Conservation (phyloP, 2,113 vertebrate species). For the Gasterosteus aculeatus region DNA sequence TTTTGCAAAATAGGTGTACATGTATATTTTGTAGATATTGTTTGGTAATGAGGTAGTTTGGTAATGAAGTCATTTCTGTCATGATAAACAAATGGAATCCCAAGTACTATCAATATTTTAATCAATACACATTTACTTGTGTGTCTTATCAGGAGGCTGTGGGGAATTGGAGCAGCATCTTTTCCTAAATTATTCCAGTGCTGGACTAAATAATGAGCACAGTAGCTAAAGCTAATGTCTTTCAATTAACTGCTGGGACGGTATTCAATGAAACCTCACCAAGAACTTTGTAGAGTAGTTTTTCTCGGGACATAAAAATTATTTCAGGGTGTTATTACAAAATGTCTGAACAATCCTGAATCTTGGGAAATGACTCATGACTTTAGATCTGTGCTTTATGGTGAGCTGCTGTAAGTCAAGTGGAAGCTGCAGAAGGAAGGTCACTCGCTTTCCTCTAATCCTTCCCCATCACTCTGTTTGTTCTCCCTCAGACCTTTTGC, state of each 20-base stretch:
- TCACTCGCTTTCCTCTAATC: conserved; percentile 57
- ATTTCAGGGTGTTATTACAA: neutral
- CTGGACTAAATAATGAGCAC: neutral
- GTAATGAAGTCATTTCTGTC: conserved; percentile 1
- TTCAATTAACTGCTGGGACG: neutral
- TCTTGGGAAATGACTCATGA: neutral
- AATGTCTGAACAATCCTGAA: neutral
- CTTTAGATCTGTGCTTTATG: neutral
- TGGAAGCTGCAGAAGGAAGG: conserved; percentile 52
- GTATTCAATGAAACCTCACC: neutral
- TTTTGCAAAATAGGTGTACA: neutral
- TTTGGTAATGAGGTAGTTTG: neutral
- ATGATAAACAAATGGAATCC: neutral
- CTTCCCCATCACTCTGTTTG: conserved; percentile 55
- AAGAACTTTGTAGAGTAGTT: neutral
- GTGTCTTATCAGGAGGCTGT: neutral
- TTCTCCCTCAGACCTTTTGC: conserved; percentile 65
- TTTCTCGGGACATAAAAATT: neutral
- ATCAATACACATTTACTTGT: conserved; percentile 13
- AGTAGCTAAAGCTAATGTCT: neutral
- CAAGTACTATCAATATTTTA: conserved; percentile 1
- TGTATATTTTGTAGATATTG: too few relatives aligned
- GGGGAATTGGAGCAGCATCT: neutral
- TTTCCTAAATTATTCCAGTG: neutral
- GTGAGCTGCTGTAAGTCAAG: conserved; percentile 17